These are phyloP conservation scores for Lichenostomus cassidix DNA, from an alignment of 2,113 vertebrate species.

Conservation along the genomic window DNA sequence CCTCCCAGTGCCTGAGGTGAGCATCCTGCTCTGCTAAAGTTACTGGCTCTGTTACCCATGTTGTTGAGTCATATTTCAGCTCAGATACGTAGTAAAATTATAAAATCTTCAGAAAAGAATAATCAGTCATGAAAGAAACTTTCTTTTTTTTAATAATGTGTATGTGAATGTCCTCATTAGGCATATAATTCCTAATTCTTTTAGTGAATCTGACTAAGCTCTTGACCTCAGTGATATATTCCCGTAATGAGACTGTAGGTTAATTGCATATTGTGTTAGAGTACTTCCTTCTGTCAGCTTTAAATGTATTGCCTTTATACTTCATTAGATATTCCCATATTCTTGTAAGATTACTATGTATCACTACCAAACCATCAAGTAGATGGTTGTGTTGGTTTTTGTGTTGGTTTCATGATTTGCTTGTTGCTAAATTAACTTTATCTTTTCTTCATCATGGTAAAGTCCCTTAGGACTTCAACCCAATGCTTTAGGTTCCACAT, in stretches of 20 bases:
- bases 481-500: not conserved
- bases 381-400: not conserved
- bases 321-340: not conserved
- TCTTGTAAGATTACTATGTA: not conserved
- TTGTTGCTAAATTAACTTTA: not conserved
- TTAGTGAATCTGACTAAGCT: conserved; percentile 1
- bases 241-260: not conserved
- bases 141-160: not conserved
- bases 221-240: not conserved
- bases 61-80: not conserved
- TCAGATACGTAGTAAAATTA: not conserved
- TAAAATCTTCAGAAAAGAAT: not conserved
- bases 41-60: not conserved
- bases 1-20: not conserved
- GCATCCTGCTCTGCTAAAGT: not conserved
- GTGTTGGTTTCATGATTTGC: not conserved
- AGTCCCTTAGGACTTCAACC: not conserved
- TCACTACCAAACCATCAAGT: not conserved
- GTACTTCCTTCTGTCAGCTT: conserved; percentile 13
- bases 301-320: conserved; percentile 9
- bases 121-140: not conserved
- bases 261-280: conserved; percentile 47
- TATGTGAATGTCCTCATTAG: not conserved
- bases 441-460: not conserved
- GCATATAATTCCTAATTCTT: not conserved